A percentile compares a stretch with the other conserved stretches of the same genome.
These are phyloP conservation scores for Leuciscus idus DNA, from an alignment of 2,113 vertebrate genomes.

Conservation along the genomic window DNA sequence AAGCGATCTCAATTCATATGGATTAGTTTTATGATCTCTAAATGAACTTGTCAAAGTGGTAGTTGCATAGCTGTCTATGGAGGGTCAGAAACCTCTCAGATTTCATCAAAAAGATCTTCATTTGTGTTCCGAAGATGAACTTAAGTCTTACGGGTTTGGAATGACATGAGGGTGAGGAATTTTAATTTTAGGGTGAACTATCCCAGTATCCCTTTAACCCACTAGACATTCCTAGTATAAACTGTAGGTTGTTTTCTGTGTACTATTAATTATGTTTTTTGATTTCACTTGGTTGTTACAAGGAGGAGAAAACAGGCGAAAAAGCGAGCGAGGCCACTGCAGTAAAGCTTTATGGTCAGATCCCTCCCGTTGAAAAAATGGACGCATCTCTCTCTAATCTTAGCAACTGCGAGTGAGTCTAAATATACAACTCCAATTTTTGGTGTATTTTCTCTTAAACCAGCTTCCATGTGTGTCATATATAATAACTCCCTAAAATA, in stretches of 20 bases:
- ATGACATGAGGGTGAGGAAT: too few species aligned
- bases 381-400: slow-evolving; percentile 87
- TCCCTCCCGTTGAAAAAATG: slow-evolving; percentile 95
- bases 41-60: too few species aligned
- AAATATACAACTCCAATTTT: neutral
- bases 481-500: neutral
- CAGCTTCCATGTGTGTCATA: neutral
- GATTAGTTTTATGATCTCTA: too few species aligned
- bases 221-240: neutral
- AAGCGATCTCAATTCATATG: too few species aligned
- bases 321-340: slow-evolving; percentile 86
- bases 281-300: neutral
- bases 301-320: slow-evolving; percentile 91
- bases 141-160: too few species aligned
- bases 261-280: neutral
- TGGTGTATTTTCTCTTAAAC: neutral
- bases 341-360: slow-evolving; percentile 90
- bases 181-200: too few species aligned
- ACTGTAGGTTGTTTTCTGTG: neutral
- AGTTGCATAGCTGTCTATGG: too few species aligned
- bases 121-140: too few species aligned
- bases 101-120: too few species aligned
- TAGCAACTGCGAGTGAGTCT: slow-evolving; percentile 90
- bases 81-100: too few species aligned
- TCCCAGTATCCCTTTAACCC: neutral